phyloP scores from a whole-genome alignment of 2,113 vertebrate species.

The Epinephelus cyanopodus region DNA sequence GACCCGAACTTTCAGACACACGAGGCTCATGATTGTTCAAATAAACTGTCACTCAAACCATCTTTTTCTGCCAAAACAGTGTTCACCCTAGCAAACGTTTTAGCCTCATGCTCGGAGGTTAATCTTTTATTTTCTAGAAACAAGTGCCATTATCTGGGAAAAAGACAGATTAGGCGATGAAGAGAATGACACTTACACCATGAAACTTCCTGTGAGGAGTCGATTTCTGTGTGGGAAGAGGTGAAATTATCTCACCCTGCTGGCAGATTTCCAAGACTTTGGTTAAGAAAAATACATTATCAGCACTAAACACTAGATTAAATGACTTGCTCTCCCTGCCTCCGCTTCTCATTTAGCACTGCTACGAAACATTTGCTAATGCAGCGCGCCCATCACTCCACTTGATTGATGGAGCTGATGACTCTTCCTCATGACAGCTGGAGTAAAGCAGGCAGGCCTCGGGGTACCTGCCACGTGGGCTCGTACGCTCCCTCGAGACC shows the following conservation, averaged over 20 bases:
- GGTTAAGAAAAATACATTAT: constrained; percentile 48
- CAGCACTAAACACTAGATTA: constrained; percentile 47
- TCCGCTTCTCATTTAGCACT: constrained; percentile 40
- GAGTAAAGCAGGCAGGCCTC: constrained; percentile 32
- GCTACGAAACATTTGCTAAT: constrained; percentile 52
- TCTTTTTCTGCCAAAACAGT: not conserved
- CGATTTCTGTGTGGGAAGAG: constrained; percentile 8
- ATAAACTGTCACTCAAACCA: constrained; percentile 57
- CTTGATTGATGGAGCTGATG: constrained; percentile 61
- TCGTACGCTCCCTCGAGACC: not conserved
- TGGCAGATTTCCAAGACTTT: constrained; percentile 32
- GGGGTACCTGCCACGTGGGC: constrained; percentile 18
- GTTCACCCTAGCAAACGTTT: not conserved
- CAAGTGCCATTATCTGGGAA: constrained; percentile 5
- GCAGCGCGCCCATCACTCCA: constrained; percentile 45
- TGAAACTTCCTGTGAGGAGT: not conserved
- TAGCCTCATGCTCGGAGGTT: not conserved
- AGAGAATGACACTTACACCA: constrained; percentile 4
- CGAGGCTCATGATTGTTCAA: constrained; percentile 41
- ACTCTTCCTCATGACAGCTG: constrained; percentile 44
- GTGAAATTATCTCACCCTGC: constrained; percentile 2
- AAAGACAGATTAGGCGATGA: constrained; percentile 1
- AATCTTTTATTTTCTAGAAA: constrained; percentile 33
- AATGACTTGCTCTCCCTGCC: constrained; percentile 25
- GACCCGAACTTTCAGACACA: constrained; percentile 31